These are phyloP conservation scores for Centropus bengalensis DNA, from an alignment of 2,113 vertebrate genomes.

Conservation along the genomic window DNA sequence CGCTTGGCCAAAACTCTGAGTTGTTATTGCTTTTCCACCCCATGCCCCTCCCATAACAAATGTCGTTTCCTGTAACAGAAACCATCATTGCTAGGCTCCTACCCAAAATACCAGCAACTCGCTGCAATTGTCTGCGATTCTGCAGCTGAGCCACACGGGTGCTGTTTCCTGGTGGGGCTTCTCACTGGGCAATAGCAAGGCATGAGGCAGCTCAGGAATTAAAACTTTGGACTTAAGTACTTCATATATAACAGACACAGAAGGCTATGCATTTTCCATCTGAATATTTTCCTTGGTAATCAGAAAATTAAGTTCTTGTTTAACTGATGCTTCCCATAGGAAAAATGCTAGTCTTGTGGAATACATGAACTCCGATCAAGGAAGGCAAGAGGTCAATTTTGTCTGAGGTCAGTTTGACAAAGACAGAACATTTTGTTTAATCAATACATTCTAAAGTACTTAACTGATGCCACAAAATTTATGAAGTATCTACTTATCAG, in stretches of 20 bases:
- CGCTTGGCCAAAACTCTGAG: background rate
- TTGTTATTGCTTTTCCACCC: background rate
- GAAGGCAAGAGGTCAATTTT: background rate
- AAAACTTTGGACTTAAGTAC: background rate
- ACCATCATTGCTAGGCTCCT: rapidly evolving
- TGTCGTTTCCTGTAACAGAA: background rate
- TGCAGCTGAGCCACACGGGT: background rate
- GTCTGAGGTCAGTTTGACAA: background rate
- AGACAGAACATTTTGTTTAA: background rate
- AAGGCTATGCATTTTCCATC: background rate
- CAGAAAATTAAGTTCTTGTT: background rate
- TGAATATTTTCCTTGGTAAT: background rate
- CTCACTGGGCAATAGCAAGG: background rate
- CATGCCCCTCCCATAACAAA: background rate
- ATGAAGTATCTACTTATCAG: background rate
- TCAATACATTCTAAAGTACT: background rate
- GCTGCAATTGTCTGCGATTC: background rate
- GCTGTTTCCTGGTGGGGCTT: background rate
- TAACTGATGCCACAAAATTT: background rate
- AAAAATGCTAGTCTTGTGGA: background rate
- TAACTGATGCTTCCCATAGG: background rate
- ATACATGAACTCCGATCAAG: background rate
- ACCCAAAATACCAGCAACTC: background rate
- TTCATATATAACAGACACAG: background rate
- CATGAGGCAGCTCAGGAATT: rapidly evolving